phyloP scores from a whole-genome alignment of 2,113 vertebrate genomes.

The Microcebus lehilahytsara region DNA sequence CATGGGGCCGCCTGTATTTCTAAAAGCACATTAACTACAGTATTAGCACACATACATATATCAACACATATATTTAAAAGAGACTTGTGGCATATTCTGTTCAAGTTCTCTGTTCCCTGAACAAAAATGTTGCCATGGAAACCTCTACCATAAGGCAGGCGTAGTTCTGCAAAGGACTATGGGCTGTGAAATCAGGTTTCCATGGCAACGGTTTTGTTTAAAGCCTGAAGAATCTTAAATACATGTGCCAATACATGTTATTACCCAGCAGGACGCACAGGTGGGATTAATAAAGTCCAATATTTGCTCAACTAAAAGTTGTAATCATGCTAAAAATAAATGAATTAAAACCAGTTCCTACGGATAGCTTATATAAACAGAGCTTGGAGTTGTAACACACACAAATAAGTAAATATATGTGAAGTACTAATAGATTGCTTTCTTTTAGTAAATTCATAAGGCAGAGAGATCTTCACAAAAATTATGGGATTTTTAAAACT shows the following conservation, averaged over 20 bases:
- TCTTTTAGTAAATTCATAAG: slow-evolving; percentile 32
- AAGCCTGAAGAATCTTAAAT: slow-evolving; percentile 75
- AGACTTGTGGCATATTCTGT: slow-evolving; percentile 65
- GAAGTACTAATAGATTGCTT: slow-evolving; percentile 41
- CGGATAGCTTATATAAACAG: slow-evolving; percentile 67
- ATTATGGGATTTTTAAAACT: slow-evolving; percentile 30
- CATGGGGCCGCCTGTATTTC: slow-evolving; percentile 51
- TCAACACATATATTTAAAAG: slow-evolving; percentile 71
- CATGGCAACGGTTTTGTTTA: slow-evolving; percentile 80
- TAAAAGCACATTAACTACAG: slow-evolving; percentile 63
- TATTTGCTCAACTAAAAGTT: slow-evolving; percentile 75
- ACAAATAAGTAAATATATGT: slow-evolving; percentile 50
- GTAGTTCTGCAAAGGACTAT: slow-evolving; percentile 75
- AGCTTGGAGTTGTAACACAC: slow-evolving; percentile 42
- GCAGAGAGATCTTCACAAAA: not conserved
- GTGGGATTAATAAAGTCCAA: slow-evolving; percentile 62
- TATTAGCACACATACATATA: slow-evolving; percentile 43
- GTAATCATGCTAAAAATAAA: slow-evolving; percentile 66
- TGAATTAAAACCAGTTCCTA: slow-evolving; percentile 69
- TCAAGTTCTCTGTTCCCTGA: slow-evolving; percentile 74
- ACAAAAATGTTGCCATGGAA: slow-evolving; percentile 84
- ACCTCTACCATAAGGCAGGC: slow-evolving; percentile 78
- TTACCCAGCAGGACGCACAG: slow-evolving; percentile 67
- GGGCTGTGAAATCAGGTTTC: slow-evolving; percentile 81
- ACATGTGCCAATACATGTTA: slow-evolving; percentile 71